Evolutionary conservation across 2,113 vertebrate species (phyloP), one percentile per base, ranked within the genome.

Genomic region (Eolophus roseicapilla): DNA sequence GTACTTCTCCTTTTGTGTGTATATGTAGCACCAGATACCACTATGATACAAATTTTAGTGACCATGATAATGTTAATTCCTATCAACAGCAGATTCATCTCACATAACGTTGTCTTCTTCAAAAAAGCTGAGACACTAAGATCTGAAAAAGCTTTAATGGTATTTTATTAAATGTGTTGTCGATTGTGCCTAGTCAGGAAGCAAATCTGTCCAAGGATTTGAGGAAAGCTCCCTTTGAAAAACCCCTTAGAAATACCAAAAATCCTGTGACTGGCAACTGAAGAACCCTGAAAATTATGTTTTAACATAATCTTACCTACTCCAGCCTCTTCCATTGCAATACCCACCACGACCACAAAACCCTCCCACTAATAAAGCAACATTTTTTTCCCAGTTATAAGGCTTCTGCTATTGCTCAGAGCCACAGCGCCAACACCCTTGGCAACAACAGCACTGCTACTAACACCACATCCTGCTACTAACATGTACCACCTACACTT

Each of bases 141-240:
- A 82, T 82, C 18, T 75, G 11, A 76, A 70, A 88, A 80, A 35
- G 0, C 3, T 86, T 59, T 70, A 53, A 24, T n/a, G 1, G 7
- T 55, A 7, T 17, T 29, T 89, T 73, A 33, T 29, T 1, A 33
- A 65, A 43, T 6, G 2, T 33, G 12, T 14, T 52, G 18, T 81
- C 2, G 0, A 6, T 16, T 63, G 5, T 55, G 11, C n/a, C 53
- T n/a, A 15, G 6, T 5, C 1, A 0, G 60, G 11, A 88, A 60
- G 24, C 4, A 65, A 93, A 68, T 4, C 50, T 46, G 13, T 24
- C 15, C 24, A 35, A 69, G 20, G 23, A 21, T 62, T 65, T 59
- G n/a, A 50, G 37, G 28, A 18, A 69, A 29, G 5, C 4, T 65
- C 5, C 17, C 17, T 5, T 5, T 17, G 17, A 24, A 12, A 86